A percentile compares a stretch with the other conserved stretches of the same genome.
Conservation (phyloP, 1,140 invertebrate species). For the Bombus impatiens region DNA sequence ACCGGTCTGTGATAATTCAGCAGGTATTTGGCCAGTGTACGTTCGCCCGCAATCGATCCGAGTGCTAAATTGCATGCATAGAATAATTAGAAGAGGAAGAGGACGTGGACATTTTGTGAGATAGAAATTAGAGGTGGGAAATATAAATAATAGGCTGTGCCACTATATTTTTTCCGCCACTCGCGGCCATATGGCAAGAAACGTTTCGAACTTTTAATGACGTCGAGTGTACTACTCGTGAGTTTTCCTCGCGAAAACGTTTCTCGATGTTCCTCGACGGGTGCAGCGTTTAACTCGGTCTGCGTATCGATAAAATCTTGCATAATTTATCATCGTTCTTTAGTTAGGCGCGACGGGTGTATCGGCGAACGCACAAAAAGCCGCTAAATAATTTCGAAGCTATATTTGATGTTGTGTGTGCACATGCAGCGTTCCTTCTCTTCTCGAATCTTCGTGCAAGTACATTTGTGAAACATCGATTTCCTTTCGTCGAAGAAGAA, state of each 20-base stretch:
- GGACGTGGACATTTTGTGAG: background rate
- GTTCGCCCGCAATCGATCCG: background rate
- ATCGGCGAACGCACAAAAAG: background rate
- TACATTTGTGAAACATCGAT: background rate
- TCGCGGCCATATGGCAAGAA: no score
- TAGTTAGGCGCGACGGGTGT: background rate
- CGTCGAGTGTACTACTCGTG: no score
- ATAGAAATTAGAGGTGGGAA: background rate
- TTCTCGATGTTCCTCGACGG: no score
- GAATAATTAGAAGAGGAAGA: background rate
- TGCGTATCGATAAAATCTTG: background rate
- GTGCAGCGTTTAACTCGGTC: no score
- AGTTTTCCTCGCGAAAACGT: no score
- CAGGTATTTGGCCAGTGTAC: background rate
- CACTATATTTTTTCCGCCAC: no score
- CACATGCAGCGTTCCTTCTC: background rate
- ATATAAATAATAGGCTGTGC: no score
- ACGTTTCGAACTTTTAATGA: no score
- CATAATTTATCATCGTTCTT: background rate
- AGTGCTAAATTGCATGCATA: background rate
- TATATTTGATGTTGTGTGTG: no score
- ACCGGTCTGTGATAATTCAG: background rate
- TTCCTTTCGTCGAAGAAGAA: background rate
- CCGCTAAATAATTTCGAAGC: background rate
- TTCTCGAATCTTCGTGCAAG: background rate